These are phyloP conservation scores for Callimorpha dominula DNA, from an alignment of 2,888 invertebrate genomes.

Conservation along the genomic window DNA sequence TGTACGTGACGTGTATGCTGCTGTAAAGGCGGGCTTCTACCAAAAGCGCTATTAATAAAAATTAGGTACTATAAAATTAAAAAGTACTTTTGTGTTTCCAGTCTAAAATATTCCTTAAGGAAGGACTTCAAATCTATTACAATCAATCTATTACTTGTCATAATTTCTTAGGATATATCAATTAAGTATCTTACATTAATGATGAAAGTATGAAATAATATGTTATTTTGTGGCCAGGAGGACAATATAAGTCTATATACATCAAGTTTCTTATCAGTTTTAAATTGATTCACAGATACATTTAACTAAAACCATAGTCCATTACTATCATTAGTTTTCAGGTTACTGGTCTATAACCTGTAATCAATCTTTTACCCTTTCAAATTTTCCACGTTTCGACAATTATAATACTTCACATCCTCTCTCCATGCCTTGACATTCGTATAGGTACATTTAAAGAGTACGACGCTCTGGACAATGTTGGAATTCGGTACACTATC, in stretches of 20 bases:
- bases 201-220: too few relatives aligned
- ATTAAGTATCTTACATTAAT: too few relatives aligned
- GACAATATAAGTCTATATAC: too few relatives aligned
- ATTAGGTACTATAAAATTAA: too few relatives aligned
- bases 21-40: slow-evolving; percentile 8
- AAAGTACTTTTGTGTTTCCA: too few relatives aligned
- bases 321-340: neutral
- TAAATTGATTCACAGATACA: neutral
- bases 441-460: neutral
- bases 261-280: neutral
- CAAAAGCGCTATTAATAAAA: slow-evolving; percentile 2
- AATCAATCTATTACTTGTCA: too few relatives aligned
- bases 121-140: too few relatives aligned
- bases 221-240: too few relatives aligned
- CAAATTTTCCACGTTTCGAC: neutral
- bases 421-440: neutral
- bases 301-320: too few relatives aligned
- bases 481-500: neutral
- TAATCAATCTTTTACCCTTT: neutral
- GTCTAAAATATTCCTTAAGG: too few relatives aligned
- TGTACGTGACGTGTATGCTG: slow-evolving; percentile 45
- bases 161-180: too few relatives aligned
- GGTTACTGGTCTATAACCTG: too few relatives aligned
- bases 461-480: neutral
- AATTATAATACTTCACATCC: neutral